Conservation (phyloP, 2,113 vertebrate species). For the Barbus barbus region DNA sequence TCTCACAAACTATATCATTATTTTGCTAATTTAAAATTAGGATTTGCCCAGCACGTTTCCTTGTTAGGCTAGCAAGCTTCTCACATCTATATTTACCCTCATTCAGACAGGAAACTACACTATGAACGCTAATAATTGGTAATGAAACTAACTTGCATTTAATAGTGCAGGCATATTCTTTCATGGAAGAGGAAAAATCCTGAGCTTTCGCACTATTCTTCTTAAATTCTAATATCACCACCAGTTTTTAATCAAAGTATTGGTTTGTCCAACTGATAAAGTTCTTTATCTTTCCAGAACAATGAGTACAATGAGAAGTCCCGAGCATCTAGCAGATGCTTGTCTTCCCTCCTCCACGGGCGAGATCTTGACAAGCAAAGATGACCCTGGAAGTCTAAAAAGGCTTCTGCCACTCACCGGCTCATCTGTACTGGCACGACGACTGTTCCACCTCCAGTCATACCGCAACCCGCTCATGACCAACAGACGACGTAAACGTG, state of each 20-base stretch:
- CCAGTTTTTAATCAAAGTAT: neutral
- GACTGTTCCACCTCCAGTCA: slow-evolving; percentile 40
- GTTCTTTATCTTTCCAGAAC: slow-evolving; percentile 27
- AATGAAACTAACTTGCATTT: neutral
- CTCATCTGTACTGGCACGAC: slow-evolving; percentile 39
- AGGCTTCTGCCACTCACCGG: neutral
- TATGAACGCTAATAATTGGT: neutral
- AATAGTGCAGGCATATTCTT: neutral
- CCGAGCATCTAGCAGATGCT: neutral
- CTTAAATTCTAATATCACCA: neutral
- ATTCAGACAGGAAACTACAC: slow-evolving; percentile 9
- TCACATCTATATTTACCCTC: neutral
- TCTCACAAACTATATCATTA: neutral
- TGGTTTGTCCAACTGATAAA: neutral
- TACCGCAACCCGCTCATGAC: slow-evolving; percentile 23
- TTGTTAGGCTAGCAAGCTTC: neutral
- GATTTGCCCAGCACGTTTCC: neutral
- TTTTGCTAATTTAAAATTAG: neutral
- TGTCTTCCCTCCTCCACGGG: slow-evolving; percentile 47
- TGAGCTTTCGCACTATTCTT: neutral
- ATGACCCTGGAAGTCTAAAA: neutral
- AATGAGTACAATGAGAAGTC: slow-evolving; percentile 53
- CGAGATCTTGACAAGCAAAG: slow-evolving; percentile 39
- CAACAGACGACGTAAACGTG: slow-evolving; percentile 60
- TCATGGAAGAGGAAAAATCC: neutral